Percentiles rank a stretch among this genome's conserved stretches.
Evolutionary conservation across 2,113 vertebrate species (phyloP).

Genomic region (Oryzias javanicus): DNA sequence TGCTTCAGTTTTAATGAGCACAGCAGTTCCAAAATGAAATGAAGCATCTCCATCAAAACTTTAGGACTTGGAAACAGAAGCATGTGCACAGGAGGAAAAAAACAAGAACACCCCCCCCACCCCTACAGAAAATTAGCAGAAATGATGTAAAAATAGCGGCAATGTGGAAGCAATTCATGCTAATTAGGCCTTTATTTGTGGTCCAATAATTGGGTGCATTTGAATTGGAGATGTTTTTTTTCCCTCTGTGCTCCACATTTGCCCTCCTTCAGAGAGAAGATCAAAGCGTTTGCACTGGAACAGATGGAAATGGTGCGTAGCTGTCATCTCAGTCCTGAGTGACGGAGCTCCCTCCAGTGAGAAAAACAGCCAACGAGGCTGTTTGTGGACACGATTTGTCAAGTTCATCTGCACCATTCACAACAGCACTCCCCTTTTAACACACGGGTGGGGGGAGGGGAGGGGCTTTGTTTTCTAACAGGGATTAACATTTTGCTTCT

Average conservation of each 20-base stretch:
- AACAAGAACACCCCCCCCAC: neutral
- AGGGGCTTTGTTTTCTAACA: neutral
- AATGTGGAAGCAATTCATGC: slow-evolving; percentile 81
- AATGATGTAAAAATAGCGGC: slow-evolving; percentile 72
- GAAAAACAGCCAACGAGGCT: slow-evolving; percentile 57
- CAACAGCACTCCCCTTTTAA: slow-evolving; percentile 51
- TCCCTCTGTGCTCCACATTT: slow-evolving; percentile 46
- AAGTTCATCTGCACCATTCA: slow-evolving; percentile 58
- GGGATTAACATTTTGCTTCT: too few species aligned
- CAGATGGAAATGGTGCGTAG: slow-evolving; percentile 74
- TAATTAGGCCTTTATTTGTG: slow-evolving; percentile 83
- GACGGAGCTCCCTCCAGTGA: slow-evolving; percentile 47
- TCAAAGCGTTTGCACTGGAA: slow-evolving; percentile 77
- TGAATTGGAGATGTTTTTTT: slow-evolving; percentile 79
- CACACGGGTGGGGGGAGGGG: slow-evolving; percentile 23
- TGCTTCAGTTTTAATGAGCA: slow-evolving; percentile 72
- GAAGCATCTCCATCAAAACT: slow-evolving; percentile 73
- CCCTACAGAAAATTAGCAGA: slow-evolving; percentile 26
- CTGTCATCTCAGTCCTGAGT: slow-evolving; percentile 61
- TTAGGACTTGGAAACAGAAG: slow-evolving; percentile 40
- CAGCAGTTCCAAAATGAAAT: slow-evolving; percentile 71
- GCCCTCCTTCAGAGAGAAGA: slow-evolving; percentile 70
- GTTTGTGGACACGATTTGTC: slow-evolving; percentile 67
- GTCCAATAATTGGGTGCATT: slow-evolving; percentile 77
- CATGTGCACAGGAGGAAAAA: slow-evolving; percentile 12